Percentiles rank a stretch among this genome's conserved stretches.
These are phyloP conservation scores for Datnioides undecimradiatus DNA, from an alignment of 2,113 vertebrate genomes.

Conservation along the genomic window DNA sequence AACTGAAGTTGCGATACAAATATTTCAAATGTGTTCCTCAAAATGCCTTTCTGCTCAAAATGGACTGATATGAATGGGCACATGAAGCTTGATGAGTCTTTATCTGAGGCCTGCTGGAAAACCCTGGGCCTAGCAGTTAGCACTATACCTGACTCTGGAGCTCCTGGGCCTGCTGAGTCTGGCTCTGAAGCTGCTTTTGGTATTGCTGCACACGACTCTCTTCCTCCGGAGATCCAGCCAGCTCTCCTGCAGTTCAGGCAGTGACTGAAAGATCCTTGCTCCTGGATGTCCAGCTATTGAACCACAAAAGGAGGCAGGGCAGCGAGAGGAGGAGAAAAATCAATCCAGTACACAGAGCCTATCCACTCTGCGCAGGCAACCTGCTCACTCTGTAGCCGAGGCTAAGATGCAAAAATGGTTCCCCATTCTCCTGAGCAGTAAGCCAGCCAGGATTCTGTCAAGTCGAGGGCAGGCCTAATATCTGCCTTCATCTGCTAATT, in stretches of 20 bases:
- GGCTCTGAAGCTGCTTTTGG: slow-evolving; percentile 72
- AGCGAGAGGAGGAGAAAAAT: slow-evolving; percentile 92
- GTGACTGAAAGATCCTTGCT: slow-evolving; percentile 91
- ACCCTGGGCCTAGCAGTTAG: slow-evolving; percentile 58
- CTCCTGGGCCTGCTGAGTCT: slow-evolving; percentile 74
- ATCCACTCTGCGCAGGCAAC: slow-evolving; percentile 65
- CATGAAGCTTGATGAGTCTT: slow-evolving; percentile 38
- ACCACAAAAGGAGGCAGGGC: slow-evolving; percentile 85
- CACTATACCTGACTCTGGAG: slow-evolving; percentile 83
- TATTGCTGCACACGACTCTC: slow-evolving; percentile 77
- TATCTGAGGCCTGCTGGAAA: slow-evolving; percentile 43
- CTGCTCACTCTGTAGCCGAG: slow-evolving; percentile 59
- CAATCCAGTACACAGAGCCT: slow-evolving; percentile 87
- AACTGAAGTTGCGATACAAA: slow-evolving; percentile 10
- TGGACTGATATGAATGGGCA: slow-evolving; percentile 5
- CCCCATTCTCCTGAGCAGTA: slow-evolving; percentile 28
- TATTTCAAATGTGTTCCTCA: slow-evolving; percentile 1
- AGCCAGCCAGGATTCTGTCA: slow-evolving; percentile 16
- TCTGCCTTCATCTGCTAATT: slow-evolving; percentile 20
- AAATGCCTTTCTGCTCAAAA: slow-evolving; percentile 12
- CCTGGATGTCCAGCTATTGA: slow-evolving; percentile 93
- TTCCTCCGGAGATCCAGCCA: slow-evolving; percentile 86
- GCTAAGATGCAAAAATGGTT: slow-evolving; percentile 50
- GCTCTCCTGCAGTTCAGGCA: slow-evolving; percentile 87
- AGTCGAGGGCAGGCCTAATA: slow-evolving; percentile 25